Evolutionary conservation across 2,888 invertebrate genomes (phyloP).

Genomic region (Dryadula phaetusa): DNA sequence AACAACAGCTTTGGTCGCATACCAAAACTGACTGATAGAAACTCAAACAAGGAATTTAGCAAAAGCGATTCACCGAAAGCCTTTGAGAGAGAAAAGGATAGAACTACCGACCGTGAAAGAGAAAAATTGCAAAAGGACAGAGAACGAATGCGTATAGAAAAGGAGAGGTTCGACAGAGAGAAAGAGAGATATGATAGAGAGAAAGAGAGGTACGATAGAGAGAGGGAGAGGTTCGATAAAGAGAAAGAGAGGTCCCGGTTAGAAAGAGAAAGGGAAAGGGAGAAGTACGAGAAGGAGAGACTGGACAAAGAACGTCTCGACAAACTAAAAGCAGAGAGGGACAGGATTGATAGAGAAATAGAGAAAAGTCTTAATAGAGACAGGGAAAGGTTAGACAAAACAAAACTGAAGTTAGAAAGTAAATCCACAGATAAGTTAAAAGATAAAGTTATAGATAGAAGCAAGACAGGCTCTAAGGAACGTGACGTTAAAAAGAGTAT

Average conservation of each 20-base stretch:
- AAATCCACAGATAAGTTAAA: constrained; percentile 56
- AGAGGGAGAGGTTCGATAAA: constrained; percentile 54
- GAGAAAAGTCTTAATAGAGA: constrained; percentile 70
- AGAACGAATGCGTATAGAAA: constrained; percentile 46
- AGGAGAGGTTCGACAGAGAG: constrained; percentile 49
- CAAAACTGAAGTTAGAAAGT: constrained; percentile 67
- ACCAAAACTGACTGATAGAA: constrained; percentile 80
- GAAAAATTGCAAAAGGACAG: constrained; percentile 51
- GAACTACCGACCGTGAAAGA: constrained; percentile 54
- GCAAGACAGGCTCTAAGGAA: constrained; percentile 54
- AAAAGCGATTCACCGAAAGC: constrained; percentile 60
- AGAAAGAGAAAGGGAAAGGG: constrained; percentile 20
- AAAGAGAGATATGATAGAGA: constrained; percentile 48
- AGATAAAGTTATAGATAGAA: constrained; percentile 61
- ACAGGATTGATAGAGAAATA: constrained; percentile 74
- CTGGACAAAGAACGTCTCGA: constrained; percentile 61
- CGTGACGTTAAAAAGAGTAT: constrained; percentile 67
- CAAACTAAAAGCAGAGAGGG: constrained; percentile 72
- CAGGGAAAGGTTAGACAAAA: constrained; percentile 71
- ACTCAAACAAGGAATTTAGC: constrained; percentile 46
- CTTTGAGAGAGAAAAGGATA: constrained; percentile 59
- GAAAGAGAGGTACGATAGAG: constrained; percentile 55
- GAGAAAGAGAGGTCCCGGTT: constrained; percentile 51
- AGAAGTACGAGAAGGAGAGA: constrained; percentile 55
- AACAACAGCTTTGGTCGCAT: constrained; percentile 71